A percentile compares a stretch with the other conserved stretches of the same genome.
Conservation (phyloP, 2,113 vertebrate genomes). For the Holacanthus passer region DNA sequence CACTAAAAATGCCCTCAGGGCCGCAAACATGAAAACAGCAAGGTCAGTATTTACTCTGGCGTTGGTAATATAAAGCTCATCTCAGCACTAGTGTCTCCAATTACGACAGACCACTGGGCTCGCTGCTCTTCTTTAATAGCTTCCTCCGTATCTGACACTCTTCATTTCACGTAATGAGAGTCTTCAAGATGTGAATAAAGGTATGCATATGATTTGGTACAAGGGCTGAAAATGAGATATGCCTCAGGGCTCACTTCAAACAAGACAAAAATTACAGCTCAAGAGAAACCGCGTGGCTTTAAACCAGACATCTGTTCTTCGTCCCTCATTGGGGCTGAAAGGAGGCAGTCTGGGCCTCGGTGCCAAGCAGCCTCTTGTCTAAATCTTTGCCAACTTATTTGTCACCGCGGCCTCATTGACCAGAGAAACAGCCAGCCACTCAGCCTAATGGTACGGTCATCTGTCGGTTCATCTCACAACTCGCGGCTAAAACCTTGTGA, state of each 20-base stretch:
- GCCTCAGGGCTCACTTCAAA: conserved; percentile 76
- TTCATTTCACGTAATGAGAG: conserved; percentile 78
- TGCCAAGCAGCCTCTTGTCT: conserved; percentile 69
- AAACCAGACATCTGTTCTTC: conserved; percentile 77
- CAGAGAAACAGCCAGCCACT: conserved; percentile 56
- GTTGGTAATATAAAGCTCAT: conserved; percentile 69
- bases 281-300: conserved; percentile 63
- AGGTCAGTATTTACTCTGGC: conserved; percentile 74
- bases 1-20: conserved; percentile 38
- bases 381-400: conserved; percentile 73
- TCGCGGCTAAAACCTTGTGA: conserved; percentile 51
- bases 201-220: conserved; percentile 75
- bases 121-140: conserved; percentile 65
- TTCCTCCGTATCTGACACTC: conserved; percentile 77
- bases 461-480: conserved; percentile 58
- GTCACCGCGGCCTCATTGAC: conserved; percentile 66
- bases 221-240: conserved; percentile 69
- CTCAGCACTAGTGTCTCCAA: conserved; percentile 71
- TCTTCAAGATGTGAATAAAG: conserved; percentile 76
- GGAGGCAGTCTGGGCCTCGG: conserved; percentile 48
- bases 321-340: conserved; percentile 57
- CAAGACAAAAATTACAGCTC: conserved; percentile 69
- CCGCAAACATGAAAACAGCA: conserved; percentile 65
- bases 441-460: conserved; percentile 62
- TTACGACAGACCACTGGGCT: conserved; percentile 66